phyloP scores from a whole-genome alignment of 2,888 invertebrate genomes.

The Mimumesa dahlbomi region DNA sequence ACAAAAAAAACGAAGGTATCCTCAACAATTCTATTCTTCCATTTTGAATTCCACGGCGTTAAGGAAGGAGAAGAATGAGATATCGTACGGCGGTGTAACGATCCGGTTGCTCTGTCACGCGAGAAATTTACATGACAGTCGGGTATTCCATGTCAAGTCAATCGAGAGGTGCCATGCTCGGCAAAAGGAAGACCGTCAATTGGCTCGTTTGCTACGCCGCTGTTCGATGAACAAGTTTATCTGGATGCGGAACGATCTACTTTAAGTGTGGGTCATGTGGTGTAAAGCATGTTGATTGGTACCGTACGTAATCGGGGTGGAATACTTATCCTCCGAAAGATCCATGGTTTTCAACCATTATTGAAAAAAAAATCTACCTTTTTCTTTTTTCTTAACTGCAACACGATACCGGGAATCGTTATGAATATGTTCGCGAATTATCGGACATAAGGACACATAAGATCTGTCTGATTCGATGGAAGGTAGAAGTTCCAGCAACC shows the following conservation, averaged over 20 bases:
- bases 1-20: neutral
- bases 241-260: constrained; percentile 17
- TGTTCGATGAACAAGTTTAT: constrained; percentile 39
- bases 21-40: constrained; percentile 5
- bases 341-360: too few relatives aligned
- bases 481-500: too few relatives aligned
- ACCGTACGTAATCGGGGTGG: too few relatives aligned
- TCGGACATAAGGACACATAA: too few relatives aligned
- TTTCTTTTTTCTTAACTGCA: too few relatives aligned
- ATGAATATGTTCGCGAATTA: too few relatives aligned
- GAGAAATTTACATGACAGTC: constrained; percentile 57
- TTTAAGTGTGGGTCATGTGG: neutral
- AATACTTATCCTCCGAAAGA: too few relatives aligned
- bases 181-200: constrained; percentile 34
- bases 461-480: too few relatives aligned
- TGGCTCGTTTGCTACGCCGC: constrained; percentile 14
- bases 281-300: constrained; percentile 6
- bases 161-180: constrained; percentile 19
- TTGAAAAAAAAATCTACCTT: too few relatives aligned
- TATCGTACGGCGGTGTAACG: constrained; percentile 25
- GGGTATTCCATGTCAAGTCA: constrained; percentile 40
- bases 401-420: too few relatives aligned
- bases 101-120: constrained; percentile 49
- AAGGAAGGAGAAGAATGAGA: constrained; percentile 11
- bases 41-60: constrained; percentile 24